phyloP scores from a whole-genome alignment of 2,888 invertebrate genomes.

The Emmelina monodactyla region DNA sequence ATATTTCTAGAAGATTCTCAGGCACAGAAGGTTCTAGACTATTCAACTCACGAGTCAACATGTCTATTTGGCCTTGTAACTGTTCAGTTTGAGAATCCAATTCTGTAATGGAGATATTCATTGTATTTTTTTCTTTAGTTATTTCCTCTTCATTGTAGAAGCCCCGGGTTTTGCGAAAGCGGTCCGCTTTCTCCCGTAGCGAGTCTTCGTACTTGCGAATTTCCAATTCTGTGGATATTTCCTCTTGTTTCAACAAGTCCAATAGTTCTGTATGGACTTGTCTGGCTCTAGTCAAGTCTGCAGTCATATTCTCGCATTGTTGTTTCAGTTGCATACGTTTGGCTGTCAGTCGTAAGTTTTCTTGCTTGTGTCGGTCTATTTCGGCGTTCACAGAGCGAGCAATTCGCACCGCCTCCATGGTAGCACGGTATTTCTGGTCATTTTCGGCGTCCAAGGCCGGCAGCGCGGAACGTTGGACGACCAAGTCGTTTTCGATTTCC shows the following conservation, averaged over 20 bases:
- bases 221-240: too few species aligned
- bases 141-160: too few species aligned
- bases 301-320: slow-evolving; percentile 30
- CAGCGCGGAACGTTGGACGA: slow-evolving; percentile 30
- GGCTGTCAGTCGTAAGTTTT: slow-evolving; percentile 32
- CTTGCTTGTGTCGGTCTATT: slow-evolving; percentile 29
- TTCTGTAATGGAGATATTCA: too few species aligned
- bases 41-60: too few species aligned
- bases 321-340: slow-evolving; percentile 35
- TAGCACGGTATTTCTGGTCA: slow-evolving; percentile 33
- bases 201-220: slow-evolving; percentile 38
- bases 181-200: slow-evolving; percentile 32
- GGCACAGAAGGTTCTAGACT: too few species aligned
- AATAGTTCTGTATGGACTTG: slow-evolving; percentile 21
- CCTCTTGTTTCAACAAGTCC: slow-evolving; percentile 23
- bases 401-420: slow-evolving; percentile 26
- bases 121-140: too few species aligned
- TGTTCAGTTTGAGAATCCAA: too few species aligned
- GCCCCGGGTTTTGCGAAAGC: slow-evolving; percentile 28
- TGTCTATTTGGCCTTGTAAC: too few species aligned
- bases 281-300: slow-evolving; percentile 22
- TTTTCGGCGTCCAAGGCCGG: slow-evolving; percentile 38
- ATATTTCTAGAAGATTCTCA: too few species aligned
- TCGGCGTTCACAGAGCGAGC: slow-evolving; percentile 30
- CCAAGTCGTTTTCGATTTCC: slow-evolving; percentile 37